A percentile compares a stretch with the other conserved stretches of the same genome.
phyloP scores from a whole-genome alignment of 2,888 invertebrate genomes.

The Mactromeris polynyma region DNA sequence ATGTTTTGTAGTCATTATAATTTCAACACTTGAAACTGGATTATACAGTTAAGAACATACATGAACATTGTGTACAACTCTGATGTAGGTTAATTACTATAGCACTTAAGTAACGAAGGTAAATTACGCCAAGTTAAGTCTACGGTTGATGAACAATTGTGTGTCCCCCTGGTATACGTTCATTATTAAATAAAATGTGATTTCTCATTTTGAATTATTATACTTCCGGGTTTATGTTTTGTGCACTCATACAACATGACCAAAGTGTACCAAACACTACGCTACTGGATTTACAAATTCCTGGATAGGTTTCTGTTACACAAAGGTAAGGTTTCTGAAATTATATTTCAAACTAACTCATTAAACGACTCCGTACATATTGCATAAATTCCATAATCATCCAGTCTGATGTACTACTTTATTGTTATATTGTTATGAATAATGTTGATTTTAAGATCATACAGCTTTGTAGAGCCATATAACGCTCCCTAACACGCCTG shows the following conservation, averaged over 20 bases:
- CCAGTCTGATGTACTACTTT: no score
- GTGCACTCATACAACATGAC: not conserved
- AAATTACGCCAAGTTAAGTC: not conserved
- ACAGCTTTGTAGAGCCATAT: no score
- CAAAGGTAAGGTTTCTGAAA: not conserved
- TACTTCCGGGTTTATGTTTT: not conserved
- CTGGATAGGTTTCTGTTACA: not conserved
- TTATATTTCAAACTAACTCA: no score
- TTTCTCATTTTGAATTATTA: not conserved
- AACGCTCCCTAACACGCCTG: no score
- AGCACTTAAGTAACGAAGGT: not conserved
- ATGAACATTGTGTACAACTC: no score
- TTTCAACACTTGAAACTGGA: not conserved
- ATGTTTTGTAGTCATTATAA: not conserved
- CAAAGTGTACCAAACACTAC: not conserved
- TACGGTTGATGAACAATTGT: not conserved
- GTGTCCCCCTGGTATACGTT: not conserved
- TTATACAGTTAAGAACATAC: not conserved
- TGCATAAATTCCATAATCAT: no score
- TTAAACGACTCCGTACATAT: no score
- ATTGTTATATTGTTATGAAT: no score
- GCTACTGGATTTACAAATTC: conserved; percentile 3
- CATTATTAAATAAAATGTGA: not conserved
- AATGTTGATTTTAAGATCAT: no score
- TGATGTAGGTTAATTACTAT: no score